These are phyloP conservation scores for Bambusicola thoracicus DNA, from an alignment of 2,113 vertebrate species.

Conservation along the genomic window DNA sequence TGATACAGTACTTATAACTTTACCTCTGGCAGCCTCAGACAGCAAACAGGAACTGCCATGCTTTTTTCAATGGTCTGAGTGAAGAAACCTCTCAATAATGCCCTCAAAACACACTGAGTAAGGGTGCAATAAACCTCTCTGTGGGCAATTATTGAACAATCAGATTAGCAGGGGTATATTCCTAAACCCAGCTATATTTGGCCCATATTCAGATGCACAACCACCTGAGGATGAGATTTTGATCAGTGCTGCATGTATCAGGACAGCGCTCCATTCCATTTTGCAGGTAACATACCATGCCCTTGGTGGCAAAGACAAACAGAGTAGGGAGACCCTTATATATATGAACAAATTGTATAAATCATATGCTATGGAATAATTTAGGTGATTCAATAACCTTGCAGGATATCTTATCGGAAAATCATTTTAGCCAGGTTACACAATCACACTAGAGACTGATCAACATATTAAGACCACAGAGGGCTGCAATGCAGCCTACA, in stretches of 20 bases:
- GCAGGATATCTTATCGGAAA: not conserved
- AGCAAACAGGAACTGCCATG: conserved; percentile 10
- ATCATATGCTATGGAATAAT: not conserved
- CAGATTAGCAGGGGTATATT: not conserved
- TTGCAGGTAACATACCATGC: rapidly evolving
- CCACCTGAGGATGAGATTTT: not conserved
- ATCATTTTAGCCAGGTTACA: not conserved
- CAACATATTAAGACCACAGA: rapidly evolving
- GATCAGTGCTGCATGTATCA: not conserved
- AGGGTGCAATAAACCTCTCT: conserved; percentile 33
- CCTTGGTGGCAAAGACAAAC: not conserved
- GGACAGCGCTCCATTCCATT: not conserved
- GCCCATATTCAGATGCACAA: rapidly evolving
- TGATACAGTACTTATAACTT: conserved; percentile 56
- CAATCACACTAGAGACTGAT: not conserved
- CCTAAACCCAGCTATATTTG: not conserved
- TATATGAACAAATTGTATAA: not conserved
- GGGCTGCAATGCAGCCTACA: not conserved
- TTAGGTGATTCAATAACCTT: not conserved
- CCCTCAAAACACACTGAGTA: not conserved
- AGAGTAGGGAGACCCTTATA: not conserved
- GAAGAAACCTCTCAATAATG: not conserved
- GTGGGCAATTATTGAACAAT: not conserved
- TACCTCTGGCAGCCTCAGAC: conserved; percentile 62
- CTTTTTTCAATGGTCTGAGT: not conserved